phyloP scores from a whole-genome alignment of 2,113 vertebrate species.

The Nerophis lumbriciformis region DNA sequence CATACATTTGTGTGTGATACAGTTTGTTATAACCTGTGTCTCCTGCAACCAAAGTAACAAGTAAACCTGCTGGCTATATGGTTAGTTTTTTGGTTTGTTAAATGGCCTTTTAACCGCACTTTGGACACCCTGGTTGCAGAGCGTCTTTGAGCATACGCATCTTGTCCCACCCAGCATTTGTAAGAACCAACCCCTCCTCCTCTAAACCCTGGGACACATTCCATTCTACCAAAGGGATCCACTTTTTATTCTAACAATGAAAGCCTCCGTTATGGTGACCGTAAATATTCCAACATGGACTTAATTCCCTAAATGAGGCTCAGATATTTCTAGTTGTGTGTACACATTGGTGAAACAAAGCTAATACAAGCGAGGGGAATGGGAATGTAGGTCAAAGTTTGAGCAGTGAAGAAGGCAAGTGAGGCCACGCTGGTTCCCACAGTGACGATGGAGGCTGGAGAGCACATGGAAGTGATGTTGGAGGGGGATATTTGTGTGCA shows the following conservation, averaged over 20 bases:
- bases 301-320: neutral
- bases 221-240: slow-evolving; percentile 31
- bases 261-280: neutral
- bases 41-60: too few relatives aligned
- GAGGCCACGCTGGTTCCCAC: slow-evolving; percentile 33
- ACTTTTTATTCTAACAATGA: slow-evolving; percentile 1
- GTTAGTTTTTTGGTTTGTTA: too few relatives aligned
- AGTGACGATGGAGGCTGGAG: neutral
- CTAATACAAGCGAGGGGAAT: neutral
- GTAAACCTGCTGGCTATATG: too few relatives aligned
- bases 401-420: slow-evolving; percentile 38
- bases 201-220: slow-evolving; percentile 32
- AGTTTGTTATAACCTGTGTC: too few relatives aligned
- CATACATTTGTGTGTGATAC: too few relatives aligned
- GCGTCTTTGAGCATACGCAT: neutral
- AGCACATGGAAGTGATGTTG: neutral
- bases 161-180: neutral
- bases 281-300: neutral
- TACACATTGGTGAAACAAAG: neutral
- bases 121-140: too few relatives aligned
- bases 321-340: neutral
- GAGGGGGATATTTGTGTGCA: neutral
- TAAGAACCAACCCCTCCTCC: slow-evolving; percentile 14
- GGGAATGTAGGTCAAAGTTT: slow-evolving; percentile 66
- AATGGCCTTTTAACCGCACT: too few relatives aligned